A percentile compares a stretch with the other conserved stretches of the same genome.
phyloP scores from a whole-genome alignment of 2,113 vertebrate species.

The Periophthalmus modestus region DNA sequence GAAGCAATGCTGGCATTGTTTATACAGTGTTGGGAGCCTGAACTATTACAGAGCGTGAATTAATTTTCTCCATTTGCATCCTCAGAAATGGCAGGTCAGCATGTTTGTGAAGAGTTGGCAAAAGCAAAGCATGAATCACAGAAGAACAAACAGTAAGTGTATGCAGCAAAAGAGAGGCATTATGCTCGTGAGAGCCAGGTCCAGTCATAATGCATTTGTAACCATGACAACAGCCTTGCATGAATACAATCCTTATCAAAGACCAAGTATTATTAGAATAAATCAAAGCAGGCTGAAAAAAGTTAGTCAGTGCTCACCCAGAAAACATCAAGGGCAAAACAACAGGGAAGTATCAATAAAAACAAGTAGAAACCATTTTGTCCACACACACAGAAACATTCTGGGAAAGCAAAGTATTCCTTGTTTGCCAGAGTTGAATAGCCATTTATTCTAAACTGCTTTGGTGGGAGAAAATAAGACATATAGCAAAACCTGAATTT shows the following conservation, averaged over 20 bases:
- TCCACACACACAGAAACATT: background rate
- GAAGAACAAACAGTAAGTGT: constrained; percentile 7
- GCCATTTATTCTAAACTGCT: too few relatives aligned
- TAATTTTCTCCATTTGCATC: background rate
- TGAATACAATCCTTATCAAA: background rate
- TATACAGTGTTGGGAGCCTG: background rate
- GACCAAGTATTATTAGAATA: background rate
- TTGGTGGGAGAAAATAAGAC: too few relatives aligned
- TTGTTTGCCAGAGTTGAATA: too few relatives aligned
- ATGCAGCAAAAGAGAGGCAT: background rate
- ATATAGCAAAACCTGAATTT: too few relatives aligned
- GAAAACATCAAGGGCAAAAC: background rate
- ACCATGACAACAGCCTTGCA: constrained; percentile 6
- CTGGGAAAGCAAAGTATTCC: too few relatives aligned
- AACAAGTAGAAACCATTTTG: background rate
- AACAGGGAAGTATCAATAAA: background rate
- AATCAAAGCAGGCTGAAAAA: background rate
- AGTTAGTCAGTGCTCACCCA: background rate
- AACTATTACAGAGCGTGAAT: background rate
- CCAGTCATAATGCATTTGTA: constrained; percentile 11
- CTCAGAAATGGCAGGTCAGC: constrained; percentile 6
- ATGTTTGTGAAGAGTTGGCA: constrained; percentile 2
- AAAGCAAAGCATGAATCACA: constrained; percentile 1
- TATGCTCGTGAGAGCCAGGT: constrained; percentile 5
- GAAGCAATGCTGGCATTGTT: background rate